Base-by-base conservation (phyloP, 2,888 invertebrate species). In the Chloromyia formosa region DNA sequence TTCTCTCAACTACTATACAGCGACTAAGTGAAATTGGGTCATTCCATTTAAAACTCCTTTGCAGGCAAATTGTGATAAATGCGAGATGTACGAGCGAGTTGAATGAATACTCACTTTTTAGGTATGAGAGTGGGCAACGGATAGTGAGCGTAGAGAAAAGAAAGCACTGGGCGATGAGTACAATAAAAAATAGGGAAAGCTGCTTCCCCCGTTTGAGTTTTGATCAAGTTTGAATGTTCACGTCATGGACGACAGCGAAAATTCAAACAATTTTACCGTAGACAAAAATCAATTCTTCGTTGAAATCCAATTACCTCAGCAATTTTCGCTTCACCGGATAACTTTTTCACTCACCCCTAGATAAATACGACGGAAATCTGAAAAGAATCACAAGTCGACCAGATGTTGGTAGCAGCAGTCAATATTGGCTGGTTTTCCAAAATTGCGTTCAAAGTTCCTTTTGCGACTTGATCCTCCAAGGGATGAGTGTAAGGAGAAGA, bases 231-330 rank as follows among this genome's bases (percentile, higher is more conserved):
- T 62, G 23, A 62, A 35, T 62, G 27, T 60, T 40, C 10, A 14
- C 40, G 14, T 56, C 22, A 18, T 40, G 18, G 35, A 40, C 60
- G 14, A 20, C 60, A 23, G 60, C 1, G 66, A 53, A 69, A 68
- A 64, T 42, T 64, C 42, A 40, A 42, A 66, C 49, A 66, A 61
- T 27, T 27, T 54, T 35, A 16, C 35, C 16, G 45, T 20, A 53
- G 56, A 56, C 69, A 14, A 69, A 69, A 69, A 69, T 69, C 69
- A 69, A 69, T 69, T 69, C 54, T 56, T 69, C 12, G 22, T 69
- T 69, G 69, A 69, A 69, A 54, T 69, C 56, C 27, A 69, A 69
- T 69, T 69, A 69, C 35, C 69, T 69, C 56, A 54, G 56, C 54
- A 53, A 45, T 56, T 69, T 56, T 69, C 56, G 66, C 53, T 66